Evolutionary conservation across 2,113 vertebrate species (phyloP).

Genomic region (Saguinus imperator): DNA sequence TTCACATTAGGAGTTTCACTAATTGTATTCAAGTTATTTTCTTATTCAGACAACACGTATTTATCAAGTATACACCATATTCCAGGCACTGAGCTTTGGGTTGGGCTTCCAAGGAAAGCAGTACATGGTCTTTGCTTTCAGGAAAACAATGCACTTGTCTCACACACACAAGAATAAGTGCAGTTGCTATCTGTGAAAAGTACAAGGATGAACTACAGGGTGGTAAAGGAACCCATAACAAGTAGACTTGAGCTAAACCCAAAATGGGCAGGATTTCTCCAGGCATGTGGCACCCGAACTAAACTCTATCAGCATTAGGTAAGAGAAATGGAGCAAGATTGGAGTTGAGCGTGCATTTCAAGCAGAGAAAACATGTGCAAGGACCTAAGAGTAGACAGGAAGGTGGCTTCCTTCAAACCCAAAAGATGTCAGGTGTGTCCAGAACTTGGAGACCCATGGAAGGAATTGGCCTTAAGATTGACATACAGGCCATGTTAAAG

Average conservation of each 20-base stretch:
- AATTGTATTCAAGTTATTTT: background rate
- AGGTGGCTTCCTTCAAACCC: background rate
- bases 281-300: background rate
- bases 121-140: background rate
- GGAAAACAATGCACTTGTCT: background rate
- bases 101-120: background rate
- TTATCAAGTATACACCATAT: background rate
- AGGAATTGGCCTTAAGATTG: background rate
- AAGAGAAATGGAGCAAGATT: background rate
- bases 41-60: slow-evolving; percentile 6
- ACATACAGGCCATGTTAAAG: background rate
- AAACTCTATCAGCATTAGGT: background rate
- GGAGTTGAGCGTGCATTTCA: background rate
- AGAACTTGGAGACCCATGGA: background rate
- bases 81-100: background rate
- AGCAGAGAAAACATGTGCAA: background rate
- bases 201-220: background rate
- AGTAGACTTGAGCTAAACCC: background rate
- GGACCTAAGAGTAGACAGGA: background rate
- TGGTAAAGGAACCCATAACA: background rate
- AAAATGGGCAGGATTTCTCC: too few relatives aligned
- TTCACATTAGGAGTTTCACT: background rate
- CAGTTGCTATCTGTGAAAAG: background rate
- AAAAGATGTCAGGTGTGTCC: background rate
- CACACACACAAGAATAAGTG: background rate